Base-by-base conservation (phyloP, 2,113 vertebrate genomes). In the Nansenia antarctica region DNA sequence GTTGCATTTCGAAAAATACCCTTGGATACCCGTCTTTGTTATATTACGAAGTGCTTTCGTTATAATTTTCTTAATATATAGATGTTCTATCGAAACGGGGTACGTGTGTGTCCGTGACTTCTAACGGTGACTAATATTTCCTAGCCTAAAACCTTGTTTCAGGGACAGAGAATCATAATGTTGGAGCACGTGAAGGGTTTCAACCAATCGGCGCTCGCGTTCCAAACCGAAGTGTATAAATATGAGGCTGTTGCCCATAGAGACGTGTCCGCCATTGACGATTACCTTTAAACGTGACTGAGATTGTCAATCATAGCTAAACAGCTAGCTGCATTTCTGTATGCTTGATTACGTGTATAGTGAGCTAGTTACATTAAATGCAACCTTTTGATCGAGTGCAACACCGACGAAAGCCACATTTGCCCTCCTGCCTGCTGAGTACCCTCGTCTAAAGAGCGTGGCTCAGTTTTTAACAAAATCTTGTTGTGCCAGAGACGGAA, bases 181-280 rank as follows among this genome's bases (percentile, higher is more conserved):
- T n/a, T 26, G 15, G 26, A 72, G 35, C 87, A 85, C 74, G 76
- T 88, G 76, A 34, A 65, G 59, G 52, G 30, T 66, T 3, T 63
- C 62, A 79, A 72, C 88, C 88, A 91, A 92, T 91, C 76, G 86
- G 67, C 80, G 32, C 1, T 34, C 31, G 55, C 58, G 78, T 39
- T 73, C 63, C 49, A 47, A 69, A 72, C 62, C 69, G 34, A 57
- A 59, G 70, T 55, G 67, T 91, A 91, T 92, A 92, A 90, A 89
- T 88, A 9, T 49, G 69, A 79, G 74, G 69, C 73, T 39, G 84
- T 85, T 79, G 66, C 74, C 22, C 71, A 26, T 77, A 67, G 76
- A 72, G 69, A 78, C 82, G 75, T n/a, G n/a, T 60, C 76, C 61
- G 83, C 76, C 73, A 63, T 79, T 59, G 81, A 84, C 69, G 79